These are phyloP conservation scores for Xenopus petersii DNA, from an alignment of 2,797 vertebrate genomes.

Conservation along the genomic window DNA sequence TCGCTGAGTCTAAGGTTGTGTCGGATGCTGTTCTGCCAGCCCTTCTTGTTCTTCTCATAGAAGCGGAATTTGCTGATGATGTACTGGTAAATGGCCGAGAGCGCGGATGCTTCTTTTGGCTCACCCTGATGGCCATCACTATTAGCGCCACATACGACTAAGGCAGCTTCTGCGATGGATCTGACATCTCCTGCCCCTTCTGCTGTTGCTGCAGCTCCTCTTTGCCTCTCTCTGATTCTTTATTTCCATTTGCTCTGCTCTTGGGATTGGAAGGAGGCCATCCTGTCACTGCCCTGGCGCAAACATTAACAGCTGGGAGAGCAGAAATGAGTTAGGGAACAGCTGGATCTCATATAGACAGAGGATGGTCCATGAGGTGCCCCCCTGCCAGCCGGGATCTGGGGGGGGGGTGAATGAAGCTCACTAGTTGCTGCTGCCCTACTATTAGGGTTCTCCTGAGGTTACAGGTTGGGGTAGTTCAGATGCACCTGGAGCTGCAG, in stretches of 20 bases:
- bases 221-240: slow-evolving; percentile 75
- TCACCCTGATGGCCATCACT: slow-evolving; percentile 96
- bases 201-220: slow-evolving; percentile 64
- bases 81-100: slow-evolving; percentile 96
- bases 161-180: slow-evolving; percentile 91
- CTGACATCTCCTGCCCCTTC: slow-evolving; percentile 80
- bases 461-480: too few species aligned
- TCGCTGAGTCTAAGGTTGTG: slow-evolving; percentile 93
- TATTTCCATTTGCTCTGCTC: slow-evolving; percentile 75
- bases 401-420: too few species aligned
- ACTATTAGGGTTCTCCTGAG: too few species aligned
- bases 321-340: slow-evolving; percentile 20
- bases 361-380: slow-evolving; percentile 25
- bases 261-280: slow-evolving; percentile 84
- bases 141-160: slow-evolving; percentile 97
- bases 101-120: slow-evolving; percentile 88
- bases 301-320: slow-evolving; percentile 17
- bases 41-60: slow-evolving; percentile 96
- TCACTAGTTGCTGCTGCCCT: too few species aligned
- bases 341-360: slow-evolving; percentile 21
- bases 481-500: too few species aligned
- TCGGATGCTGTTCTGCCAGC: slow-evolving; percentile 93
- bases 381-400: background rate
- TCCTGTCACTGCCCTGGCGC: slow-evolving; percentile 50
- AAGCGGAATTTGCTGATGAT: slow-evolving; percentile 96